Evolutionary conservation across 2,797 vertebrate genomes (phyloP), one percentile per base, ranked within the genome.

Genomic region (Crossoptilon crossoptilon): DNA sequence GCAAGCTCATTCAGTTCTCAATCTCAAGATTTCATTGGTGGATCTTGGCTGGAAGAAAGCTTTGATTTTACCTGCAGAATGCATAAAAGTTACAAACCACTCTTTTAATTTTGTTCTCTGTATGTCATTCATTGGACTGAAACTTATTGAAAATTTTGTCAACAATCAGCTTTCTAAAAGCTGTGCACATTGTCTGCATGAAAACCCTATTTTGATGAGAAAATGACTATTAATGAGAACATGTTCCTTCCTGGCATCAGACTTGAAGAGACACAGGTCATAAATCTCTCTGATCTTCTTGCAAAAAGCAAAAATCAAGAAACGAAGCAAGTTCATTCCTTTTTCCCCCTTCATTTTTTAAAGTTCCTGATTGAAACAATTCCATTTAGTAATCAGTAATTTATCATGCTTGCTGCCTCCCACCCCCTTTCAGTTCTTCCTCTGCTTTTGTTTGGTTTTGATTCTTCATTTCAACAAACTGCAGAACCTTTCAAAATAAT

Each of bases 191-290:
- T 96, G 90, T 98, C 97, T 97, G 95, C 93, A 97, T 97, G 97
- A 97, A 97, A 98, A 93, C 84, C 74, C 93, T 85, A 67, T 97
- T 97, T 97, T 97, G 94, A 97, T 3, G 71, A 97, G 97, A 97
- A 97, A 98, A 97, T 97, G 53, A 97, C 97, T 98, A 96, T 98
- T 97, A 98, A 97, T 97, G 96, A 97, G 97, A 97, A 96, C 94
- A 91, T 96, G 93, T 95, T 97, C 77, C 41, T 97, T 97, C 94
- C 93, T 96, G 89, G 97, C 86, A 94, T 97, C 92, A 97, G 91
- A 91, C 84, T 97, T 64, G 10, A 96, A 98, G 90, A 98, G 96
- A 96, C 96, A 97, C 87, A 97, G 97, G 97, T 98, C 97, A 97
- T 97, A 97, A 97, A 98, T 97, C 97, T 97, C 96, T 97, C 96